Conservation (phyloP, 2,113 vertebrate genomes). For the Sinosuthora webbiana region DNA sequence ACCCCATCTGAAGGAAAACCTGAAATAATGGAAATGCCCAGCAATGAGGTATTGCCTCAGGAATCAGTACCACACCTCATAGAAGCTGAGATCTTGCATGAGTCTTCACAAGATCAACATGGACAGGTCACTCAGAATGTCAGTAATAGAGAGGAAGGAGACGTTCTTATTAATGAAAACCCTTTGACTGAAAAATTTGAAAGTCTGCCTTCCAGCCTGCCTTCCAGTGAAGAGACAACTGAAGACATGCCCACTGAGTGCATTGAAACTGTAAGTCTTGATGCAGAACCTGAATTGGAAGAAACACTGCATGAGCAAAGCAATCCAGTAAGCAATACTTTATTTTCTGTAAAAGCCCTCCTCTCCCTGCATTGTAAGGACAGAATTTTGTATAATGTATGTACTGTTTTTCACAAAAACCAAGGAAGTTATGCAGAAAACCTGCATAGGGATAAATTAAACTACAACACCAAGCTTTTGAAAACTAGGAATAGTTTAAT, state of each 20-base stretch:
- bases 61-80: neutral
- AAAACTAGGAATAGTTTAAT: neutral
- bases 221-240: neutral
- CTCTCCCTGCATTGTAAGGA: neutral
- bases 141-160: neutral
- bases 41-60: neutral
- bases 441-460: neutral
- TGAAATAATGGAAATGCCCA: conserved; percentile 1
- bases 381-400: neutral
- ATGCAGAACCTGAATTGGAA: conserved; percentile 64
- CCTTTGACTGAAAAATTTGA: conserved; percentile 8
- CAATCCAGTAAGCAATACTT: conserved; percentile 54
- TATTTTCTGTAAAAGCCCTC: neutral
- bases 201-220: neutral
- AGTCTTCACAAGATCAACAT: neutral
- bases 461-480: neutral
- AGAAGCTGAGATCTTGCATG: neutral
- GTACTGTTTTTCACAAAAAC: neutral
- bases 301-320: conserved; percentile 51
- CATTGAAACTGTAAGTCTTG: conserved; percentile 73
- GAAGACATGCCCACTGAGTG: conserved; percentile 47
- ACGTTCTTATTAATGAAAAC: neutral
- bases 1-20: conserved; percentile 28
- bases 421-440: neutral
- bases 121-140: neutral